phyloP scores from a whole-genome alignment of 2,113 vertebrate genomes.

The Pleuronectes platessa region DNA sequence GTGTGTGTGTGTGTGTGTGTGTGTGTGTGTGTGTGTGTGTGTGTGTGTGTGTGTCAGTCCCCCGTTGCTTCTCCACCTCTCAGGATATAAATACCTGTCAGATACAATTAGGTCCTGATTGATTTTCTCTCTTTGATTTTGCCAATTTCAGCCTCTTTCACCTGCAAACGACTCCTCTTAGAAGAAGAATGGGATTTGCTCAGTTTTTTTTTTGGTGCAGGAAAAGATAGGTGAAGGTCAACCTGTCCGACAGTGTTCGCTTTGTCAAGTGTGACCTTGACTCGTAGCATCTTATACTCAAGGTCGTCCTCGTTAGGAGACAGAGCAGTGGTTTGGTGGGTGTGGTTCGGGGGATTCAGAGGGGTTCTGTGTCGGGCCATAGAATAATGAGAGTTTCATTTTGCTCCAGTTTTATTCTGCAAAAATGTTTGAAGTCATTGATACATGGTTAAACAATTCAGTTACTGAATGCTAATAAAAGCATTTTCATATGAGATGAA shows the following conservation, averaged over 20 bases:
- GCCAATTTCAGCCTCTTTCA: conserved; percentile 62
- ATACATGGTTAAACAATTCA: background rate
- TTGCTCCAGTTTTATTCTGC: background rate
- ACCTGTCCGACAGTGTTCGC: conserved; percentile 7
- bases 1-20: conserved; percentile 30
- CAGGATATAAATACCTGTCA: conserved; percentile 78
- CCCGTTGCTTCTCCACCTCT: conserved; percentile 56
- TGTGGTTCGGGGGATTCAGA: background rate
- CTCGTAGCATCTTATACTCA: conserved; percentile 4
- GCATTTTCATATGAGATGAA: background rate
- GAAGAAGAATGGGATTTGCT: conserved; percentile 58
- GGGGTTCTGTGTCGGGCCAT: background rate
- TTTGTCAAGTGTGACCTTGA: conserved; percentile 65
- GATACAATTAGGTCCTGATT: conserved; percentile 79
- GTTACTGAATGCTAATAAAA: conserved; percentile 1
- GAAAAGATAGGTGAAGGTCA: conserved; percentile 64
- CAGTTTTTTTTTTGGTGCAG: conserved; percentile 43
- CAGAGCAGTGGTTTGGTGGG: conserved; percentile 1
- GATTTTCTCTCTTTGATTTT: conserved; percentile 76
- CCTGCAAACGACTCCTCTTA: conserved; percentile 59
- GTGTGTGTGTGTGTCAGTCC: conserved; percentile 31
- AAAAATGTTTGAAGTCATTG: background rate
- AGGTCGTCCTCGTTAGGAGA: conserved; percentile 23
- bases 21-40: conserved; percentile 18
- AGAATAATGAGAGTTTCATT: conserved; percentile 1